These are phyloP conservation scores for Dendronephthya gigantea DNA, from an alignment of 64 coral and sea anemone genomes.

Conservation along the genomic window DNA sequence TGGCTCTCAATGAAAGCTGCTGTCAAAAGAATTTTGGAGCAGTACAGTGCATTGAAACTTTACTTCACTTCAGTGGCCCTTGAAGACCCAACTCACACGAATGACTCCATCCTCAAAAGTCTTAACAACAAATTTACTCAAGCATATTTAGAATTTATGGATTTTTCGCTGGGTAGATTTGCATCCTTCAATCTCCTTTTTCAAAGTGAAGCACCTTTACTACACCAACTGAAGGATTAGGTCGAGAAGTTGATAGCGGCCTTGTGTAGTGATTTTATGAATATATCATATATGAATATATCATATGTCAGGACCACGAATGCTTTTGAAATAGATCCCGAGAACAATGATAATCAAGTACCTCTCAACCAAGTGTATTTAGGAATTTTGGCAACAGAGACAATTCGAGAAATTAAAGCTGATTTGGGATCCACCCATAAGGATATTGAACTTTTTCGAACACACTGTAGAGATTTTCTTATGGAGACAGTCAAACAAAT, in stretches of 20 bases:
- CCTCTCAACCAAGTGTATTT: too few species aligned
- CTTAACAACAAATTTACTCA: conserved; percentile 6
- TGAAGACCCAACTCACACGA: conserved; percentile 1
- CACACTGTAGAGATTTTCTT: neutral
- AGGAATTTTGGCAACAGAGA: too few species aligned
- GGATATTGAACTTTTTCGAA: neutral
- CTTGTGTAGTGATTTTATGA: neutral
- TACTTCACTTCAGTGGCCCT: neutral
- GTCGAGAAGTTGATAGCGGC: neutral
- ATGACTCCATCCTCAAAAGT: neutral
- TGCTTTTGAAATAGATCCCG: too few species aligned
- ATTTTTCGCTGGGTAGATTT: neutral
- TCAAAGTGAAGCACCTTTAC: neutral
- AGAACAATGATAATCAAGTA: too few species aligned
- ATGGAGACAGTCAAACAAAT: neutral
- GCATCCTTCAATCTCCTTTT: neutral
- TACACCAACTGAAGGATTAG: neutral
- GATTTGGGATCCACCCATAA: too few species aligned
- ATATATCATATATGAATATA: too few species aligned
- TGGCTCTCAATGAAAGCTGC: conserved; percentile 5
- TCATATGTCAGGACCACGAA: too few species aligned
- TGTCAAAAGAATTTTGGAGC: neutral
- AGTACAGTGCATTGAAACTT: neutral
- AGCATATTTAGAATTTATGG: neutral
- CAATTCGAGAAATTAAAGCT: too few species aligned